Base-by-base conservation (phyloP, 2,797 vertebrate genomes). In the Ciconia nigra region DNA sequence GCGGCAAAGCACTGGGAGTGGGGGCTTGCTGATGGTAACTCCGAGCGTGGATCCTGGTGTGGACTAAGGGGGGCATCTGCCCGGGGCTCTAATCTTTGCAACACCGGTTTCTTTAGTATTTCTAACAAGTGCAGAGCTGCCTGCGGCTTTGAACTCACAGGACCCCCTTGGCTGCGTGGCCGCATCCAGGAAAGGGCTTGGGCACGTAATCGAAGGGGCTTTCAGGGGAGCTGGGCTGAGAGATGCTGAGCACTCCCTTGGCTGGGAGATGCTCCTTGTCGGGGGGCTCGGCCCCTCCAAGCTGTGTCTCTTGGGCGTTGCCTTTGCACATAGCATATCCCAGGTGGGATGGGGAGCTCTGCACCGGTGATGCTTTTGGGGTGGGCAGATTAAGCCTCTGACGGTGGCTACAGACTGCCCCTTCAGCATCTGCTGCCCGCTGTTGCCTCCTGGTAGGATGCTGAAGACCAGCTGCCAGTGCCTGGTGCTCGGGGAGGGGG, bases 1-100 rank as follows among this genome's bases (percentile, higher is more conserved):
- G 20, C 2, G 11, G 62, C 69, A 63, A 66, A n/a, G 76, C 9
- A 1, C 39, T 0, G 0, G 87, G 31, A 63, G 15, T 0, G 0
- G 41, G 41, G 26, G 4, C 33, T 47, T 86, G 85, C 76, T 67
- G 29, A 0, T 1, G 6, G n/a, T 0, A 1, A 31, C 20, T 57
- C 55, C 2, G 24, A 59, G 58, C 58, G 18, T 0, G 0, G 42
- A 35, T 58, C 52, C 31, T 70, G 35, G 3, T 2, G 1, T 33
- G 22, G 49, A 8, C 25, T 47, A 15, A 58, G 46, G 46, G 51
- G 46, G 51, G 0, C 0, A 0, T 66, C 46, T 72, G 79, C 35
- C 57, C 3, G 7, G 12, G 10, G 54, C 52, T 70, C 29, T 29
- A 1, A n/a, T 26, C 55, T 63, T 47, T 52, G 20, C n/a, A 59